phyloP scores from a whole-genome alignment of 2,113 vertebrate species.

The Copsychus sechellarum region DNA sequence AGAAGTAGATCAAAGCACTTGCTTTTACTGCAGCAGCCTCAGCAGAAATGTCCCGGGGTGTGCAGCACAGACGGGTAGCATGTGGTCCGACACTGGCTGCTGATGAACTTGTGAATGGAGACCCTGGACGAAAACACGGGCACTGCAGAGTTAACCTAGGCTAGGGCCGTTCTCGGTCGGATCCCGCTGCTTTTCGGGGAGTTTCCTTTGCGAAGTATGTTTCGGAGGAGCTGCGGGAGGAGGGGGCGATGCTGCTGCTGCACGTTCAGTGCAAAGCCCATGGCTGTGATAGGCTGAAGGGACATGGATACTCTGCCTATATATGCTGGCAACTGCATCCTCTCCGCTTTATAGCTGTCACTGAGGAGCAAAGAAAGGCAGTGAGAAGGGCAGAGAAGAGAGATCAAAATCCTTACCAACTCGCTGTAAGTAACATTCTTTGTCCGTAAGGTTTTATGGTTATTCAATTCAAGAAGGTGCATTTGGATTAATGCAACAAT shows the following conservation, averaged over 20 bases:
- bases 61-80: rapidly evolving
- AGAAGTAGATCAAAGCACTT: background rate
- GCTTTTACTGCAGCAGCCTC: background rate
- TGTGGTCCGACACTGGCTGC: background rate
- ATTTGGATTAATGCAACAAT: background rate
- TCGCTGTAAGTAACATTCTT: constrained; percentile 71
- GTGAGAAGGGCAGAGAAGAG: background rate
- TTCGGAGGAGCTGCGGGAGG: constrained; percentile 3
- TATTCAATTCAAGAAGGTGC: background rate
- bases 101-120: background rate
- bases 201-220: background rate
- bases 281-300: constrained; percentile 76
- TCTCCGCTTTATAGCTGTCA: constrained; percentile 63
- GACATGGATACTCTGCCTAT: constrained; percentile 65
- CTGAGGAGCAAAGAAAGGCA: constrained; percentile 46
- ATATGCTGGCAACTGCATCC: constrained; percentile 66
- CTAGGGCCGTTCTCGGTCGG: background rate
- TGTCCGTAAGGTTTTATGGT: background rate
- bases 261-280: constrained; percentile 41
- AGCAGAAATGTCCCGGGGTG: background rate
- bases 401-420: background rate
- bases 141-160: background rate
- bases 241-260: constrained; percentile 46
- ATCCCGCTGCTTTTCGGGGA: background rate
- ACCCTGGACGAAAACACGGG: background rate